These are phyloP conservation scores for Channa maculata DNA, from an alignment of 2,113 vertebrate genomes.

Conservation along the genomic window DNA sequence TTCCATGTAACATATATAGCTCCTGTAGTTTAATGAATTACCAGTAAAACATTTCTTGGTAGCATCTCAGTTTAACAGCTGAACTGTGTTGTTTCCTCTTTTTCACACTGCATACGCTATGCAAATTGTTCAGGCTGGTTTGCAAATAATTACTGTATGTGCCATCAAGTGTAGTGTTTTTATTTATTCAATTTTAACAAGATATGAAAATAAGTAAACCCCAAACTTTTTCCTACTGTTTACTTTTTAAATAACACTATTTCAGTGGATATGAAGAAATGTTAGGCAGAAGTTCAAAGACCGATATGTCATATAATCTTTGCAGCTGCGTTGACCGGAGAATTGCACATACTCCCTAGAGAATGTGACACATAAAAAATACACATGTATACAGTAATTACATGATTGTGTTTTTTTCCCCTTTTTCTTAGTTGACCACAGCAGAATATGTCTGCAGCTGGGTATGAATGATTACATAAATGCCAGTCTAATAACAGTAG, in stretches of 20 bases:
- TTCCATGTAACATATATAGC: too few relatives aligned
- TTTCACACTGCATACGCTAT: conserved; percentile 43
- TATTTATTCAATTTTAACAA: neutral
- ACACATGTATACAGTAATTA: too few relatives aligned
- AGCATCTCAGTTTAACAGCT: conserved; percentile 39
- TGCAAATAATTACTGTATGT: conserved; percentile 22
- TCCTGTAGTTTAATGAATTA: neutral
- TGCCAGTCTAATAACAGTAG: conserved; percentile 94
- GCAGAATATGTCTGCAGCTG: conserved; percentile 94
- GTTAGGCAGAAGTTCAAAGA: neutral
- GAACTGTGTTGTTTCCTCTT: conserved; percentile 72
- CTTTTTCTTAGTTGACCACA: conserved; percentile 91
- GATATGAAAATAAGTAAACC: conserved; percentile 34
- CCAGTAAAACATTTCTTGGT: conserved; percentile 9
- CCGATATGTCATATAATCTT: neutral
- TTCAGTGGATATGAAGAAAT: conserved; percentile 3
- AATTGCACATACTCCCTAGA: neutral
- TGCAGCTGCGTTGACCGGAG: conserved; percentile 24
- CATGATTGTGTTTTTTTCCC: conserved; percentile 1
- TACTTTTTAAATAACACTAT: conserved; percentile 3
- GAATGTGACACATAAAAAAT: neutral
- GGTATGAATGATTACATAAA: conserved; percentile 97
- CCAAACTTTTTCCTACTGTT: conserved; percentile 7
- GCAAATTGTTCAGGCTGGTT: conserved; percentile 27
- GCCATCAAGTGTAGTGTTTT: neutral